Evolutionary conservation across 2,113 vertebrate species (phyloP).

Genomic region (Spheniscus mendiculus): DNA sequence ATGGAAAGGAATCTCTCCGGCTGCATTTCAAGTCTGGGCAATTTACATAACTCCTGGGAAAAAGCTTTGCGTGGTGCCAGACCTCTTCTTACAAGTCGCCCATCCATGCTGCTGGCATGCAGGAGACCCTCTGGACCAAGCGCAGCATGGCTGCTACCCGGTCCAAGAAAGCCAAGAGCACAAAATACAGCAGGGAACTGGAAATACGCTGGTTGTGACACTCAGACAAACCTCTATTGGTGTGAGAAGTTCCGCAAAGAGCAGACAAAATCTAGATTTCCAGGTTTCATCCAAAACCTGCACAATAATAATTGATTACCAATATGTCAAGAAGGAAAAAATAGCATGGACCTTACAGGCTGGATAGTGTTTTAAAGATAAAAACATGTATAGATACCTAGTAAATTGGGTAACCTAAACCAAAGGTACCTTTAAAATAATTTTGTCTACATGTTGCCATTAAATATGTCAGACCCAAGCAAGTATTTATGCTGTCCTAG

Average conservation of each 20-base stretch:
- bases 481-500: background rate
- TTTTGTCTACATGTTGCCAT: background rate
- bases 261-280: background rate
- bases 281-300: background rate
- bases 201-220: background rate
- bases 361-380: background rate
- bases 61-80: background rate
- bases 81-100: background rate
- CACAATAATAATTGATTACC: background rate
- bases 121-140: background rate
- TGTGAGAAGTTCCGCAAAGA: background rate
- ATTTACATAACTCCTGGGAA: background rate
- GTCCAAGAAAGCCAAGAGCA: background rate
- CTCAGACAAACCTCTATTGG: background rate
- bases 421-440: background rate
- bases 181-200: background rate
- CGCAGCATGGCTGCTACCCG: rapidly evolving
- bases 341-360: background rate
- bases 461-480: background rate
- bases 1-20: background rate
- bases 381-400: background rate
- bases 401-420: background rate
- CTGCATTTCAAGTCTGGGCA: background rate
- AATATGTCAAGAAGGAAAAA: background rate
- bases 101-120: background rate